Evolutionary conservation across 2,797 vertebrate genomes (phyloP).

Genomic region (Acipenser transmontanus): DNA sequence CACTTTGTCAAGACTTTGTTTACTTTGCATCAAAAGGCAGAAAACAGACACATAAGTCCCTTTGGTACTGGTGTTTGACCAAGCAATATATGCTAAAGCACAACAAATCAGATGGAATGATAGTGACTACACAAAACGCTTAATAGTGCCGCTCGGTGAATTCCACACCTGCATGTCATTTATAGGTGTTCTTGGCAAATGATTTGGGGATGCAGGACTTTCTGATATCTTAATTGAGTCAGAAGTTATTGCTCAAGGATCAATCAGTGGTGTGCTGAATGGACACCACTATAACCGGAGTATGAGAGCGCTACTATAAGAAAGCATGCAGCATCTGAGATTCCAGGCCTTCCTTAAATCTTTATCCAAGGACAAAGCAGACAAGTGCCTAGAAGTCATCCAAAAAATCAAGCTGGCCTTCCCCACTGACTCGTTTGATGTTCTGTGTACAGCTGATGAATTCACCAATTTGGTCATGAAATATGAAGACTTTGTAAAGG

Average conservation of each 20-base stretch:
- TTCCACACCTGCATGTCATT: constrained; percentile 27
- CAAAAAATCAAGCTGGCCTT: not conserved
- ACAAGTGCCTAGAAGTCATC: constrained; percentile 4
- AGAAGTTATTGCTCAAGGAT: constrained; percentile 26
- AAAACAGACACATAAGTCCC: constrained; percentile 3
- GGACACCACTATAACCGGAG: constrained; percentile 21
- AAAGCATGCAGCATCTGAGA: not conserved
- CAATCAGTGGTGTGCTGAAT: constrained; percentile 26
- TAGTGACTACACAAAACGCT: constrained; percentile 16
- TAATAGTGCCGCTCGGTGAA: constrained; percentile 23
- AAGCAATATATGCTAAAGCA: constrained; percentile 31
- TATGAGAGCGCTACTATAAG: not conserved
- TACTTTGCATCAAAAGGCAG: constrained; percentile 13
- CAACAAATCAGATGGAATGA: constrained; percentile 26
- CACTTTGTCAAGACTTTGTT: constrained; percentile 20
- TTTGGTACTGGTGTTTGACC: constrained; percentile 29
- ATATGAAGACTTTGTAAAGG: constrained; percentile 14
- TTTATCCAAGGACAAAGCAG: not conserved
- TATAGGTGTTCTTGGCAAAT: constrained; percentile 21
- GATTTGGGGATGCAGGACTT: constrained; percentile 25
- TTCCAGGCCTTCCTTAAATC: not conserved
- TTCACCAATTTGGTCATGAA: constrained; percentile 15
- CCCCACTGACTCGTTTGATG: not conserved
- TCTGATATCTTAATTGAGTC: constrained; percentile 17
- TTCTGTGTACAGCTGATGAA: constrained; percentile 8